Conservation (phyloP, 2,797 vertebrate genomes). For the Oceanodroma leucorhoa region DNA sequence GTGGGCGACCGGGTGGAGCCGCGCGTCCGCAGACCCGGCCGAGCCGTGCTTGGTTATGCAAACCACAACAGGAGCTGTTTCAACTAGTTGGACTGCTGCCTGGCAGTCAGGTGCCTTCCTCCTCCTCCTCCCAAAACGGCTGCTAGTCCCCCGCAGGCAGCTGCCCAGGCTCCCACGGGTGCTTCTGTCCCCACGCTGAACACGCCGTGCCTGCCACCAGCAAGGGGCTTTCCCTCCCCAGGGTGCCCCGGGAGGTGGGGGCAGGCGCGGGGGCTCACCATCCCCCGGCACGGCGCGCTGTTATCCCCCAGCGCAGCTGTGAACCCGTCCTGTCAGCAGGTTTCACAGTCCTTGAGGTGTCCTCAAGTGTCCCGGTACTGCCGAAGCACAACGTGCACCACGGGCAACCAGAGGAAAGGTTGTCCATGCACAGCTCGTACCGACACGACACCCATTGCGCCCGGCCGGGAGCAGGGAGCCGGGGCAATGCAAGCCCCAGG, state of each 20-base stretch:
- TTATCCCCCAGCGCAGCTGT: neutral
- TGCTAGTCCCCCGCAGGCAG: neutral
- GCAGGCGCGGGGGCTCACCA: rapidly evolving
- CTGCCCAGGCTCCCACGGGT: neutral
- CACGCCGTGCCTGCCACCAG: rapidly evolving
- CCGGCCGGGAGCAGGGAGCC: neutral
- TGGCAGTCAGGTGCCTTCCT: conserved; percentile 45
- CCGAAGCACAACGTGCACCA: neutral
- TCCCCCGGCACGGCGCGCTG: rapidly evolving
- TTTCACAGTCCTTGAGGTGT: conserved; percentile 46
- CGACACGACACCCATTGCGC: rapidly evolving
- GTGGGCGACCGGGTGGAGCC: neutral
- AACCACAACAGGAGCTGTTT: neutral
- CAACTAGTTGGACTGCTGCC: conserved; percentile 20
- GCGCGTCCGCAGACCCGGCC: neutral
- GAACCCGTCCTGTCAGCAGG: neutral
- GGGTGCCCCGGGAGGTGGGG: rapidly evolving
- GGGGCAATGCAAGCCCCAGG: neutral
- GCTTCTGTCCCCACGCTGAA: neutral
- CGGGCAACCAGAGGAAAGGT: neutral
- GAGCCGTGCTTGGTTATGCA: neutral
- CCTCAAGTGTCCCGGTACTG: neutral
- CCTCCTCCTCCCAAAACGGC: neutral
- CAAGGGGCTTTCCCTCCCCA: neutral
- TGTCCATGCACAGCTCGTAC: neutral